Base-by-base conservation (phyloP, 2,113 vertebrate species). In the Stegastes partitus region DNA sequence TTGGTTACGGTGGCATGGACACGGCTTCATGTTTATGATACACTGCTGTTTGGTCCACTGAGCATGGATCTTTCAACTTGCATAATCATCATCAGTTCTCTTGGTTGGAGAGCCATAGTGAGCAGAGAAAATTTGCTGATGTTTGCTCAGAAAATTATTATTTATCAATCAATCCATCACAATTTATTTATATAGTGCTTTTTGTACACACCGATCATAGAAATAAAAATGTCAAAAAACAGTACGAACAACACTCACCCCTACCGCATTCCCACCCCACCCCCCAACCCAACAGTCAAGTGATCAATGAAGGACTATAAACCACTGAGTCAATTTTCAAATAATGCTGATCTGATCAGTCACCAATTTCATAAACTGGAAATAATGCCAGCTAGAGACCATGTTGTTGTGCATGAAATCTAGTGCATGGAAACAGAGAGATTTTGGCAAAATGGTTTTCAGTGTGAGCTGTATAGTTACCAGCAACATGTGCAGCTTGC, bases 81-180 rank as follows among this genome's bases (percentile, higher is more conserved):
- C 18, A 86, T 87, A 75, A 82, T 84, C 82, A 73, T 77, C 65
- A 88, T 49, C 58, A 59, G n/a, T 70, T 74, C 53, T 79, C 31
- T 10, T 34, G 54, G 76, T 58, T 77, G 31, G 15, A 65, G 55
- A 73, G 39, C 11, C 42, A 22, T 5, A 11, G 42, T 25, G 28
- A 61, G 72, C 61, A 49, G 50, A 69, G 55, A 39, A 86, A 70
- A 82, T 74, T 34, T 73, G 44, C 18, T 59, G 50, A 58, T 55
- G 34, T 79, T 42, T 67, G 45, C 58, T 74, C 42, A 71, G 45
- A 78, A 75, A 65, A 59, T 68, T 19, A 61, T 47, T 67, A 1
- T n/a, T n/a, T n/a, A n/a, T n/a, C n/a, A n/a, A n/a, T n/a, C n/a
- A n/a, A n/a, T n/a, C n/a, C n/a, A n/a, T n/a, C n/a, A n/a, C n/a